Evolutionary conservation across 1,140 invertebrate genomes (phyloP), one percentile per base, ranked within the genome.

Genomic region (Cecropterus lyciades): DNA sequence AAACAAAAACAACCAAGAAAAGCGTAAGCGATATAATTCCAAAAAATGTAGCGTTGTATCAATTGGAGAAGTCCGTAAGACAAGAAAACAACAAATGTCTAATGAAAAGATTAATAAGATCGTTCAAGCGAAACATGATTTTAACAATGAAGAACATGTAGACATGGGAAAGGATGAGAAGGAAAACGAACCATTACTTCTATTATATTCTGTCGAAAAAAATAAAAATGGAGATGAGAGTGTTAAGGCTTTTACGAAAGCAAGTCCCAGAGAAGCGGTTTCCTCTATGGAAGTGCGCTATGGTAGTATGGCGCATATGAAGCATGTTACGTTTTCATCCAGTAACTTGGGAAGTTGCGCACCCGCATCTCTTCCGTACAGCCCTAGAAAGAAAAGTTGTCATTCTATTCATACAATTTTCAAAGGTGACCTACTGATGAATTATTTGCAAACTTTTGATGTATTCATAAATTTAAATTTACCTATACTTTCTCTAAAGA

Each of bases 381-480:
- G 51, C 27, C 49, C 52, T 17, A 37, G 11, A 17, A 59, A 64
- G 60, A 49, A 69, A 20, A 14, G 62, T 33, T 52, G 60, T 16
- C 69, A 72, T 51, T 85, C 84, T 5, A 30, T 88, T 45, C 71
- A 77, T 13, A 85, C 81, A 24, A 69, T 88, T 67, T 88, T 84
- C 48, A 82, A 85, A 86, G 81, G 85, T 86, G 67, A 20, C 5
- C 1, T 20, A 20, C 20, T 5, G 20, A 2, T n/a, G n/a, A n/a
- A n/a, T n/a, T n/a, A n/a, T n/a, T n/a, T n/a, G n/a, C n/a, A n/a
- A n/a, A n/a, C n/a, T n/a, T n/a, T n/a, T n/a, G n/a, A 20, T 5
- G 20, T 20, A 20, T 20, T 1, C 5, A 20, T 20, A 20, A 20
- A 20, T 20, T n/a, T n/a, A 2, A n/a, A n/a, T n/a, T n/a, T n/a